phyloP scores from a whole-genome alignment of 2,888 invertebrate species.

The Parnassius mnemosyne region DNA sequence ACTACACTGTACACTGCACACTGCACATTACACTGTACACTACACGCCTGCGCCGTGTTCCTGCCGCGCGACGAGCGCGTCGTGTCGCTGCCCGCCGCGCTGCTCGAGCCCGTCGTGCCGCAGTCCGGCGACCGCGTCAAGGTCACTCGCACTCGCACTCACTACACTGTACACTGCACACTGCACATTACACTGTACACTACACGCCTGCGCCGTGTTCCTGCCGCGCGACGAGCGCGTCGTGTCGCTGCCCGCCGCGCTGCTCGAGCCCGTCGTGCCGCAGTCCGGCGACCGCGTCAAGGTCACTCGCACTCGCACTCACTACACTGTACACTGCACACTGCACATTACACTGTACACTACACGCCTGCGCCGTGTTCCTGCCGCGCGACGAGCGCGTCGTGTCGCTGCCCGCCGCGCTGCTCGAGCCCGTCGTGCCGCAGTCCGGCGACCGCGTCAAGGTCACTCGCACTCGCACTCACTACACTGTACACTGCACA shows the following conservation, averaged over 20 bases:
- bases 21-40: no score
- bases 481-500: no score
- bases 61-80: conserved; percentile 93
- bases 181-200: no score
- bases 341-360: no score
- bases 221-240: conserved; percentile 93
- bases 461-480: no score
- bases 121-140: conserved; percentile 85
- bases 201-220: conserved; percentile 86
- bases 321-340: no score
- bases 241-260: conserved; percentile 91
- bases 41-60: conserved; percentile 86
- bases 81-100: conserved; percentile 90
- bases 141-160: conserved; percentile 52
- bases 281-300: conserved; percentile 85
- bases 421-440: no score
- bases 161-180: no score
- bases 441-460: no score
- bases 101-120: conserved; percentile 94
- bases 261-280: conserved; percentile 94
- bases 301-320: conserved; percentile 52
- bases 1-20: no score
- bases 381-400: conserved; percentile 83
- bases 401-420: conserved; percentile 90
- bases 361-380: no score